Evolutionary conservation across 2,797 vertebrate genomes (phyloP), one percentile per base, ranked within the genome.

Genomic region (Sphaeramia orbicularis): DNA sequence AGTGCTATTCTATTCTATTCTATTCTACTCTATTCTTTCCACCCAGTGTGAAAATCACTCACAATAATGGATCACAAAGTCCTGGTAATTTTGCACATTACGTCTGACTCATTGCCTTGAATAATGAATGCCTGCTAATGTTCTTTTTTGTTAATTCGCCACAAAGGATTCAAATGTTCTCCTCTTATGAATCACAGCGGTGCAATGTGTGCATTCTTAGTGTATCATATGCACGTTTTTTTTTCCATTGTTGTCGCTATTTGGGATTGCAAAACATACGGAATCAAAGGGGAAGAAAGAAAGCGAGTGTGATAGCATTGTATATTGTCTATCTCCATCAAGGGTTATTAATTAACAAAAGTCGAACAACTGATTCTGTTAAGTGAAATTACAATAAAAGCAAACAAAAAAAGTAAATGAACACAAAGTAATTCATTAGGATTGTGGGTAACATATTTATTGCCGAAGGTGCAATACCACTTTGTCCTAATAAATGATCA

Each of bases 101-200:
- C 75, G 84, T 86, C 67, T 61, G 82, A 87, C 71, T 81, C 85
- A 84, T 80, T 85, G 71, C 74, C 54, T 70, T 83, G 78, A 84
- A 89, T 87, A 86, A 88, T 85, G 51, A 87, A 85, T 84, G 77
- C 48, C 53, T 16, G 71, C 80, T 87, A 88, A 88, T 82, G 76
- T 86, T 78, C 82, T 78, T 74, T 81, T 72, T 65, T 71, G 81
- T 84, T 78, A 87, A 87, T 78, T 86, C 74, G 43, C 69, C 67
- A 83, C 73, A 86, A 86, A 78, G 62, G 70, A 78, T 84, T 76
- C 65, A 78, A 73, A 64, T 7, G 54, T 51, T 77, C 35, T 2
- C 36, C 61, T 69, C 27, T 24, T 66, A 68, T 80, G 71, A 86
- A 83, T 87, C 73, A 78, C 65, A 16, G 67, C 63, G 40, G 30